Evolutionary conservation across 1,140 invertebrate species (phyloP).

Genomic region (Meloidogyne floridensis): DNA sequence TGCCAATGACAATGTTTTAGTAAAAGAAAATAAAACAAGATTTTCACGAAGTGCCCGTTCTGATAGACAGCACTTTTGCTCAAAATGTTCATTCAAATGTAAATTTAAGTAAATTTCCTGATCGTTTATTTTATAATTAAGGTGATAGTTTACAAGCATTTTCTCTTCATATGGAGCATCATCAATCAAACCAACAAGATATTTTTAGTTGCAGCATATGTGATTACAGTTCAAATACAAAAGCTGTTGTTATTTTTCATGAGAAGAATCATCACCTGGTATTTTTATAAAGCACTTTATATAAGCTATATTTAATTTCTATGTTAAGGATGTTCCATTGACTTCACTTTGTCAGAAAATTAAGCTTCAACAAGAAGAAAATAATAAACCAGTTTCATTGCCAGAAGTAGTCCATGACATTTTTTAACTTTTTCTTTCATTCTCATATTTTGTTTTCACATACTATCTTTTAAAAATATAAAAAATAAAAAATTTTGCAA

Average conservation of each 20-base stretch:
- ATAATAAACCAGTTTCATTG: neutral
- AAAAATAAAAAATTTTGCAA: neutral
- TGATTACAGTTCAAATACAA: slow-evolving; percentile 36
- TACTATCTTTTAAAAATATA: neutral
- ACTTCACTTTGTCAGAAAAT: neutral
- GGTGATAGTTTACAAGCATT: slow-evolving; percentile 31
- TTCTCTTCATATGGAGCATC: slow-evolving; percentile 33
- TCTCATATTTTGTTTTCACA: neutral
- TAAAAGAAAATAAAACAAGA: neutral
- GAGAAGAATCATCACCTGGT: slow-evolving; percentile 42
- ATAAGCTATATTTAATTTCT: neutral
- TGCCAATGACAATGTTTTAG: neutral
- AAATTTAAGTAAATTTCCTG: neutral
- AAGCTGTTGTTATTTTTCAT: slow-evolving; percentile 38
- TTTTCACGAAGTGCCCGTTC: neutral
- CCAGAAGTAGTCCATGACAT: neutral
- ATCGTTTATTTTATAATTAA: neutral
- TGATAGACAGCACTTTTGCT: slow-evolving; percentile 30
- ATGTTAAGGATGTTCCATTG: slow-evolving; percentile 1
- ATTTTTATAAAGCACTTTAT: slow-evolving; percentile 3
- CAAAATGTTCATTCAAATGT: slow-evolving; percentile 27
- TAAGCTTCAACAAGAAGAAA: neutral
- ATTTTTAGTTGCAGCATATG: slow-evolving; percentile 34
- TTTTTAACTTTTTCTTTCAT: neutral
- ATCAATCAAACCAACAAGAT: slow-evolving; percentile 19